Conservation (phyloP, 2,888 invertebrate genomes). For the Drosophila demipolita region DNA sequence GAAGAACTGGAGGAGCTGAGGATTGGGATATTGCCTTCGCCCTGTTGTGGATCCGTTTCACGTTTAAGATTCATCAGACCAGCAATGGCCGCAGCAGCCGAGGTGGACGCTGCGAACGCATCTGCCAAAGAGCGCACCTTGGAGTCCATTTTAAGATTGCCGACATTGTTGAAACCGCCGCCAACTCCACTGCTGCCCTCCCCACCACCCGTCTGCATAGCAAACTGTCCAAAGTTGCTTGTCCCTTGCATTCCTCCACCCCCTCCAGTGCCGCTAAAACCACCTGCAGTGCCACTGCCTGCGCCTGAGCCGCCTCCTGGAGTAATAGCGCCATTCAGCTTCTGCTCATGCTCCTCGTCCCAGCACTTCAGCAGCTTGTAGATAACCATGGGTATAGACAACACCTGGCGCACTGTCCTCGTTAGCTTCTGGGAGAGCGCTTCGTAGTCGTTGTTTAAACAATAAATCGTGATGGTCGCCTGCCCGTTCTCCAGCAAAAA, state of each 20-base stretch:
- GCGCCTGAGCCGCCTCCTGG: conserved; percentile 30
- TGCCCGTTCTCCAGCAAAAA: conserved; percentile 93
- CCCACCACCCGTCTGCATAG: conserved; percentile 31
- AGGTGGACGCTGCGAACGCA: conserved; percentile 69
- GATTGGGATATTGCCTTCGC: conserved; percentile 21
- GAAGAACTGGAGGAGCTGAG: conserved; percentile 20
- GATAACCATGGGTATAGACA: conserved; percentile 97
- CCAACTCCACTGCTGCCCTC: conserved; percentile 22
- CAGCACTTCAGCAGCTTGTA: conserved; percentile 94
- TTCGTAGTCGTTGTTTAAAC: conserved; percentile 86
- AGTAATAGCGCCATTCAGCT: conserved; percentile 76
- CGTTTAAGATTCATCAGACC: conserved; percentile 65
- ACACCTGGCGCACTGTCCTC: conserved; percentile 92
- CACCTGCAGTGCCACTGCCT: conserved; percentile 40
- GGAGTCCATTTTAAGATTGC: conserved; percentile 70
- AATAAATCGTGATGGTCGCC: conserved; percentile 91
- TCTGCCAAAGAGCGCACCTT: conserved; percentile 67
- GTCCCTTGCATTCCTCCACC: conserved; percentile 32
- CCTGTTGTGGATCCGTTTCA: conserved; percentile 63
- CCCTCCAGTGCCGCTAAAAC: conserved; percentile 33
- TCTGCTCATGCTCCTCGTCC: conserved; percentile 90
- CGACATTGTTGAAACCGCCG: conserved; percentile 38
- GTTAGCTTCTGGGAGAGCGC: conserved; percentile 85
- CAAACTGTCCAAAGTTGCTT: conserved; percentile 46
- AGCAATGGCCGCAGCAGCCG: conserved; percentile 70